Evolutionary conservation across 2,888 invertebrate species (phyloP), one percentile per base, ranked within the genome.

Genomic region (Trimorus sp.): DNA sequence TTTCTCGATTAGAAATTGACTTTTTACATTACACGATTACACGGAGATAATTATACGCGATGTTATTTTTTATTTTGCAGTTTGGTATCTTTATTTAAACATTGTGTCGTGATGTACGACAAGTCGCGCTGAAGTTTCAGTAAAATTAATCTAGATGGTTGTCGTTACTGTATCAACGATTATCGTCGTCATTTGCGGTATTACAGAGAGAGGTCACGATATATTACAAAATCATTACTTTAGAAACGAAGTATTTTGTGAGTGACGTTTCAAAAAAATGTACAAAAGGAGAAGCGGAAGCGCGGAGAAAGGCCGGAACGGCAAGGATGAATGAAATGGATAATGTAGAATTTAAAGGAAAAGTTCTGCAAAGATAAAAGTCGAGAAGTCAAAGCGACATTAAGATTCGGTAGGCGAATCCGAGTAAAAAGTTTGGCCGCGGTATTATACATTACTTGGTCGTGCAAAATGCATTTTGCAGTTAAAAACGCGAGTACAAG

Each of bases 281-380:
- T 65, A 70, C 70, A 66, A 80, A 80, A 75, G 66, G 58, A 75
- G 66, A 71, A 71, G 45, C 80, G 80, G 80, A 80, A 66, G 51
- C 45, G 60, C 38, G 66, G 66, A 80, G 76, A 76, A 76, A 70
- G 71, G 62, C 48, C 66, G 66, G 66, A 71, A 66, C 71, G 71
- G 71, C 62, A 76, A 76, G 76, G 80, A 80, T 80, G 75, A 80
- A 80, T 80, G 80, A 75, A 80, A 80, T 76, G 76, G 80, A 75
- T 75, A 80, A 80, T 80, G 80, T 80, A 74, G 70, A 80, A 80
- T 80, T 80, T 80, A 80, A 80, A 80, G 75, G 80, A 80, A 80
- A 74, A 80, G 75, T 75, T 80, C 53, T 75, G 75, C 80, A 70
- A 80, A 80, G 80, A 75, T 75, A 80, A 80, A 79, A 79, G 79